phyloP scores from a whole-genome alignment of 2,113 vertebrate genomes.

The Protomyctophum bolini region DNA sequence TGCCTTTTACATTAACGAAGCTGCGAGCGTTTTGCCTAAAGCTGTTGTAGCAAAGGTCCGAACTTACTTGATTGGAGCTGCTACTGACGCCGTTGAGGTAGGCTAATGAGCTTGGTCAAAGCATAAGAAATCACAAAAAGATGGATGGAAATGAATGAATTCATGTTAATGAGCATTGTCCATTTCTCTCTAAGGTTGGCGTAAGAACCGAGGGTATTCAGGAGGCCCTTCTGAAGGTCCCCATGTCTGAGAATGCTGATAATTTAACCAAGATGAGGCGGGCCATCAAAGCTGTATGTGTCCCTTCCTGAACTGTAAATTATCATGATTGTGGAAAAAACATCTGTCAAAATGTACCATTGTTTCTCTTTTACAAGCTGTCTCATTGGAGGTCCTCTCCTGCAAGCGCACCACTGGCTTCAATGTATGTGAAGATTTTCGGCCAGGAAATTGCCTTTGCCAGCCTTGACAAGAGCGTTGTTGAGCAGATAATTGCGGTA shows the following conservation, averaged over 20 bases:
- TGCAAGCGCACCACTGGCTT: constrained; percentile 67
- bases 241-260: constrained; percentile 61
- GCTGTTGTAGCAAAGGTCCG: constrained; percentile 79
- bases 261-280: constrained; percentile 82
- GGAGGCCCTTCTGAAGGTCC: constrained; percentile 77
- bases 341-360: neutral
- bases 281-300: constrained; percentile 80
- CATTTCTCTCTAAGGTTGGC: constrained; percentile 69
- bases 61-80: constrained; percentile 78
- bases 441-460: constrained; percentile 83
- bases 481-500: constrained; percentile 78
- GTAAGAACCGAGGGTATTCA: constrained; percentile 83
- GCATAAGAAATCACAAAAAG: neutral
- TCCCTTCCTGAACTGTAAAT: neutral
- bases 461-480: constrained; percentile 73
- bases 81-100: constrained; percentile 85
- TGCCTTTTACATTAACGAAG: constrained; percentile 81
- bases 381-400: constrained; percentile 76
- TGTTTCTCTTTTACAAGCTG: constrained; percentile 66
- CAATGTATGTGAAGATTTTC: constrained; percentile 76
- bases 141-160: neutral
- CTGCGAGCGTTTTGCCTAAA: constrained; percentile 80
- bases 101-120: neutral
- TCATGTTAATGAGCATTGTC: neutral
- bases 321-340: neutral